These are phyloP conservation scores for Melanotaenia duboulayi DNA, from an alignment of 2,113 vertebrate species.

Conservation along the genomic window DNA sequence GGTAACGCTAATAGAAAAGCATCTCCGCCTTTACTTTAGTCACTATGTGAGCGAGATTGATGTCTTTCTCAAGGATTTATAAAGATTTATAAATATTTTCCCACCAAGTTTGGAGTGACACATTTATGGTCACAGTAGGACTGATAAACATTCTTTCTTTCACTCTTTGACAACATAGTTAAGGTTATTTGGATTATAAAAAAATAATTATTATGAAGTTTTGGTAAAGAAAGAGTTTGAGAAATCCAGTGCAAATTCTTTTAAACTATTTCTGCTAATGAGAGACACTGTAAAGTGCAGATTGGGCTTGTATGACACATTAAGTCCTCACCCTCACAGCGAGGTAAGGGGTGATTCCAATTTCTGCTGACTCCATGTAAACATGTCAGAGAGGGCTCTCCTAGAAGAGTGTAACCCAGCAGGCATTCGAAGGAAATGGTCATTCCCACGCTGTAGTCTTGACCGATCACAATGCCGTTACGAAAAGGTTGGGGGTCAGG, in stretches of 20 bases:
- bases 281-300: background rate
- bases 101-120: background rate
- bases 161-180: conserved; percentile 1
- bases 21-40: conserved; percentile 1
- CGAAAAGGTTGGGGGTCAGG: conserved; percentile 95
- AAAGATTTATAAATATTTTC: conserved; percentile 30
- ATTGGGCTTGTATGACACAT: background rate
- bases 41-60: background rate
- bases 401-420: conserved; percentile 91
- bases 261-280: background rate
- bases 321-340: conserved; percentile 90
- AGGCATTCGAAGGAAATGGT: conserved; percentile 97
- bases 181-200: background rate
- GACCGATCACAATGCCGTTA: conserved; percentile 94
- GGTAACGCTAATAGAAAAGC: conserved; percentile 10
- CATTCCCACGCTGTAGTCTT: conserved; percentile 94
- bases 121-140: background rate
- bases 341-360: conserved; percentile 96
- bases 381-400: conserved; percentile 94
- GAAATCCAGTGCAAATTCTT: background rate
- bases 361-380: conserved; percentile 96
- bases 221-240: background rate
- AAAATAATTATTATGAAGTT: background rate
- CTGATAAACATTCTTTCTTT: background rate
- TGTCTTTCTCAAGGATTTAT: conserved; percentile 18